A percentile compares a stretch with the other conserved stretches of the same genome.
These are phyloP conservation scores for Lycodopsis pacificus DNA, from an alignment of 2,797 vertebrate species.

Conservation along the genomic window DNA sequence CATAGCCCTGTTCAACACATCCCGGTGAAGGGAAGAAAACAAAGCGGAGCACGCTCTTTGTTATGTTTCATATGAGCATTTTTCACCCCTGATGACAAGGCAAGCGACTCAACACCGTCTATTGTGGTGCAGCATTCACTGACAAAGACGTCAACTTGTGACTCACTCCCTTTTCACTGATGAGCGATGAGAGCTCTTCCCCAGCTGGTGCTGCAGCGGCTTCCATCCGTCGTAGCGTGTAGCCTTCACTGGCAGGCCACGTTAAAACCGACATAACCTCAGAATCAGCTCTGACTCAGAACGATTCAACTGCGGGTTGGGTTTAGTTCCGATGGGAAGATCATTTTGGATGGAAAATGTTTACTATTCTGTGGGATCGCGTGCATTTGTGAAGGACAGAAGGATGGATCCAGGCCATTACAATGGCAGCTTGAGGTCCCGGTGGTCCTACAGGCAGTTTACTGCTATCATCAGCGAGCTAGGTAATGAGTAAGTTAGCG, in stretches of 20 bases:
- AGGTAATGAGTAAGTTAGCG: background rate
- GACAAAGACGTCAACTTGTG: constrained; percentile 58
- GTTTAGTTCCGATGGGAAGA: constrained; percentile 3
- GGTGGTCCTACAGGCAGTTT: background rate
- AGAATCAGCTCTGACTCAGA: constrained; percentile 14
- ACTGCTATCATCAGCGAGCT: background rate
- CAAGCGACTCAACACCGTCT: constrained; percentile 34
- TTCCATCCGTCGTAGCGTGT: constrained; percentile 19
- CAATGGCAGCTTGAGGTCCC: background rate
- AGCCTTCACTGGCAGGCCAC: background rate
- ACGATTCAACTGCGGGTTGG: background rate
- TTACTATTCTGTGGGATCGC: background rate
- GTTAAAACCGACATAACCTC: constrained; percentile 14
- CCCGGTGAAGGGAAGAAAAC: constrained; percentile 2
- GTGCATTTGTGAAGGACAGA: background rate
- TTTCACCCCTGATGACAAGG: constrained; percentile 49
- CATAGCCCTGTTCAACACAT: constrained; percentile 47
- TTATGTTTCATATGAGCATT: constrained; percentile 43
- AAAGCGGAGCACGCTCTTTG: constrained; percentile 32
- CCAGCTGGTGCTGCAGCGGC: constrained; percentile 42
- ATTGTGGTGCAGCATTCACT: constrained; percentile 36
- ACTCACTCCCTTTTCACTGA: constrained; percentile 52
- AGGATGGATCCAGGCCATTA: background rate
- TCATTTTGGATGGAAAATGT: background rate
- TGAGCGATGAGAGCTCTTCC: constrained; percentile 48